Base-by-base conservation (phyloP, 2,113 vertebrate genomes). In the Chitala chitala region DNA sequence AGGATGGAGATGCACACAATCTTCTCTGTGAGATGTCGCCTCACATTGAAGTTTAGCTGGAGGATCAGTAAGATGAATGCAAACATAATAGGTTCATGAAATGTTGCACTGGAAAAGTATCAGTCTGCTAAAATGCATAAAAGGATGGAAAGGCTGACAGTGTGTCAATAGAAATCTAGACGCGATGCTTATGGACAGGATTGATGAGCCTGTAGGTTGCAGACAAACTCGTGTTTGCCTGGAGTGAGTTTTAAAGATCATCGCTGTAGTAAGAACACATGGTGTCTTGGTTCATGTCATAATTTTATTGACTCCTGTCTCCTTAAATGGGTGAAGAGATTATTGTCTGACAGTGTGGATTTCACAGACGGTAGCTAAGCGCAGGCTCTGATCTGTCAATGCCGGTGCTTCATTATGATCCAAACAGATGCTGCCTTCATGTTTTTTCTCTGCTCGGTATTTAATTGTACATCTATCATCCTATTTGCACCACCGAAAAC, bases 241-340 rank as follows among this genome's bases (percentile, higher is more conserved):
- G 20, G 12, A 66, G 64, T 24, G 58, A 36, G n/a, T 51, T 44
- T 66, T 46, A 68, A 66, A 66, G 40, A 66, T 66, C 38, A 46
- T n/a, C n/a, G n/a, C 40, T 46, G 33, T 42, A 44, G 13, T 68
- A 20, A 40, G 12, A 6, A 40, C 22, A 36, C 20, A 40, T 22
- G n/a, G 24, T 26, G 40, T 44, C 40, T 66, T 13, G 46, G 64
- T n/a, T 68, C 40, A 46, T 10, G 13, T 48, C 24, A 68, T 48
- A 24, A 48, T 68, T 68, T 68, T 24, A 46, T 51, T 51, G 33
- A 5, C 68, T 51, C 17, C 48, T 69, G 68, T 69, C 46, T 51
- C 26, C 26, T 61, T 31, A 61, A 61, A 69, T 33, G 53, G 68
- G 46, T 69, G 48, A 53, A 36, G 38, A 63, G 68, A 53, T 69